Percentiles rank a stretch among this genome's conserved stretches.
These are phyloP conservation scores for Agrypnus murinus DNA, from an alignment of 2,888 invertebrate species.

Conservation along the genomic window DNA sequence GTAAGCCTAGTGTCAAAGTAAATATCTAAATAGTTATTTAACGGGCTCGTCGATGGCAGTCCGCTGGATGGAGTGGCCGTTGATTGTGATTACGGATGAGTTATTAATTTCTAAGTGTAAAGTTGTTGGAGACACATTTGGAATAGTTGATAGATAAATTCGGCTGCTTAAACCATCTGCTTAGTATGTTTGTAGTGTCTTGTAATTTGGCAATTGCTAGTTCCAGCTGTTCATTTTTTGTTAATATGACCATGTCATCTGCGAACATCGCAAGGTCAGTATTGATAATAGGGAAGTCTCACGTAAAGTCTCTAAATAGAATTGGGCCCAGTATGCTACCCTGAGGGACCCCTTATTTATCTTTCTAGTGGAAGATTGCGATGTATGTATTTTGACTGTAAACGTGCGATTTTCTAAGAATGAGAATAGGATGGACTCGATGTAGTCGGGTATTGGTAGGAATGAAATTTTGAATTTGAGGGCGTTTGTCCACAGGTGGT, in stretches of 20 bases:
- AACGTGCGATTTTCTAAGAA: constrained; percentile 23
- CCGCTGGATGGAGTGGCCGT: no score
- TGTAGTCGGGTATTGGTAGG: constrained; percentile 1
- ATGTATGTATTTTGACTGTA: constrained; percentile 55
- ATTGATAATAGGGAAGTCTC: constrained; percentile 32
- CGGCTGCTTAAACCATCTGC: no score
- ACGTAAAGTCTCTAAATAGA: constrained; percentile 17
- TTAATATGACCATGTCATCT: constrained; percentile 48
- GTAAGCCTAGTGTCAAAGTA: no score
- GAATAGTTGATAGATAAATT: constrained; percentile 14
- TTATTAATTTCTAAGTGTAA: no score
- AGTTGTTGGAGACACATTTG: no score
- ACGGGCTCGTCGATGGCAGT: no score
- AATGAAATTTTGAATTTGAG: constrained; percentile 5
- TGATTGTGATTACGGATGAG: no score
- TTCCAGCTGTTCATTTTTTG: constrained; percentile 19
- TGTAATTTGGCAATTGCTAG: constrained; percentile 27
- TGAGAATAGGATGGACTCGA: constrained; percentile 10
- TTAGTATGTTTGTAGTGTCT: constrained; percentile 5
- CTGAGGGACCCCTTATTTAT: constrained; percentile 55
- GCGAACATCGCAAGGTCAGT: constrained; percentile 51
- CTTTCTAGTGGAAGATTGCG: constrained; percentile 57
- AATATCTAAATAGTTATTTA: no score
- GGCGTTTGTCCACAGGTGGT: not conserved
- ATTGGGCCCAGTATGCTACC: constrained; percentile 36